Evolutionary conservation across 2,888 invertebrate species (phyloP), one percentile per base, ranked within the genome.

Genomic region (Callimorpha dominula): DNA sequence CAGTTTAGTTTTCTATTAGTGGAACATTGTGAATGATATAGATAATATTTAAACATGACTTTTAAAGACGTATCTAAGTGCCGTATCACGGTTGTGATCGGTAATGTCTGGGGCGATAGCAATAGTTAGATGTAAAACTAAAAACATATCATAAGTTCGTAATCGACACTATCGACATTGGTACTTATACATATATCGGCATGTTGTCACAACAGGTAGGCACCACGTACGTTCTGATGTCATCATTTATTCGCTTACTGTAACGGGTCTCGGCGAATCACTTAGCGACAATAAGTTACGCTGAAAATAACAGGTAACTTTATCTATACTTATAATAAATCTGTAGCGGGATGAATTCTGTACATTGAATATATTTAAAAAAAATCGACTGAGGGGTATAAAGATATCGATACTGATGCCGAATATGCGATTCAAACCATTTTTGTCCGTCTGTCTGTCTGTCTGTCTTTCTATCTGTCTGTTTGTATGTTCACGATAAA

Each of bases 1-100:
- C 4, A 65, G 72, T 83, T 82, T 77, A 71, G 71, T 77, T 79
- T 83, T 75, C 83, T 83, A 77, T 81, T 83, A 81, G 75, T 75
- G 64, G 54, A 68, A 77, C 77, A 79, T 66, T 73, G 73, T 73
- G 63, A 57, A 79, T 65, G 71, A 73, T 83, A 52, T 42, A 63
- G 79, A 81, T 83, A 75, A 62, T 75, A 62, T 31, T 31, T 31
- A 62, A 77, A 81, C 81, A 75, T 17, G 68, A 43, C 65, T 78
- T 72, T 64, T 63, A 76, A 78, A 65, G 62, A 81, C 73, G 62
- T 68, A n/a, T n/a, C n/a, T n/a, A 67, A 78, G 68, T 60, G 71
- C 70, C 62, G 43, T 69, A 81, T 83, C 81, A 42, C n/a, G 43
- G 42, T 52, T 65, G 54, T 15, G 57, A 78, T 81, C 78, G 73